Conservation (phyloP, 2,888 invertebrate genomes). For the Spisula subtruncata region DNA sequence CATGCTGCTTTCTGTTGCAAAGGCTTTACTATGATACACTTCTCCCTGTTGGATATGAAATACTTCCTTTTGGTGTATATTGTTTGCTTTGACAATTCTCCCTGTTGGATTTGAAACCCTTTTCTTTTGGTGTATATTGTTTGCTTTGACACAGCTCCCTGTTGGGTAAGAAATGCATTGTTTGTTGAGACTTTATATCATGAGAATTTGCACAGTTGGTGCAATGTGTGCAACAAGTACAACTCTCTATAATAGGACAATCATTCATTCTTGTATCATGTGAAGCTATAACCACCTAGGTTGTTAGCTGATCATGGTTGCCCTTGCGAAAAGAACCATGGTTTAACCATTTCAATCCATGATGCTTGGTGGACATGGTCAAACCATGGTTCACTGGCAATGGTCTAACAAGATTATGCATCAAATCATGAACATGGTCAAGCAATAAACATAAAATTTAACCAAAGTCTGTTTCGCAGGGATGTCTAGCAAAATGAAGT, state of each 20-base stretch:
- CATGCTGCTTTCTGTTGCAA: constrained; percentile 10
- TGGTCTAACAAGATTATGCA: too few relatives aligned
- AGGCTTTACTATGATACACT: neutral
- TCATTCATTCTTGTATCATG: neutral
- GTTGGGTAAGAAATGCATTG: too few relatives aligned
- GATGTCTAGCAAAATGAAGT: neutral
- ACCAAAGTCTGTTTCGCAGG: too few relatives aligned
- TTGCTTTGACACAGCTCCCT: neutral
- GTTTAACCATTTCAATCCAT: too few relatives aligned
- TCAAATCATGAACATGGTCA: too few relatives aligned
- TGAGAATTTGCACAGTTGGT: neutral
- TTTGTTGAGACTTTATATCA: neutral
- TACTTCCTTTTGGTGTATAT: neutral
- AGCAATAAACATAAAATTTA: too few relatives aligned
- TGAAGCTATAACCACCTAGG: neutral
- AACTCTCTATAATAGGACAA: neutral
- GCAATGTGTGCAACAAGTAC: neutral
- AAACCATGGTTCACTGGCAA: too few relatives aligned
- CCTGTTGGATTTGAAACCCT: too few relatives aligned
- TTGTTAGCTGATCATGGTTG: neutral
- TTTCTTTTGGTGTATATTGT: too few relatives aligned
- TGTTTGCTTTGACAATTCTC: neutral
- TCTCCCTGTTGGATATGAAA: neutral
- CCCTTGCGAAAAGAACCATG: too few relatives aligned
- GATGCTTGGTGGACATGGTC: too few relatives aligned